These are phyloP conservation scores for Scaptodrosophila lebanonensis DNA, from an alignment of 1,140 invertebrate genomes.

Conservation along the genomic window DNA sequence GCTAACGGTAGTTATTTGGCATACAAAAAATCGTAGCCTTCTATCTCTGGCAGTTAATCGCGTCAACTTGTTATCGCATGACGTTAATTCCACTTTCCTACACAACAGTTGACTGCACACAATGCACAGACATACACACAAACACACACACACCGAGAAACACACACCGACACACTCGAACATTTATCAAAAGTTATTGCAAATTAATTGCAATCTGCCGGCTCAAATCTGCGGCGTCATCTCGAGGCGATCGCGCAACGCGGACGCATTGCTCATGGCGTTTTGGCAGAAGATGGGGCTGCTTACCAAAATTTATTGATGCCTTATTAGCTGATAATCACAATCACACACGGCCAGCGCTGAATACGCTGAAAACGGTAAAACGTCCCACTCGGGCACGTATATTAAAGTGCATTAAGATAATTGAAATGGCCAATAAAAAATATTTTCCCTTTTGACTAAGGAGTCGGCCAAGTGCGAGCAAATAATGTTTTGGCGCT, in stretches of 20 bases:
- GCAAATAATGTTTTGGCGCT: constrained; percentile 17
- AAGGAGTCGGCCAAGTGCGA: neutral
- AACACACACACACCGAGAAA: constrained; percentile 10
- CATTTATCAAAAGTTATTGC: constrained; percentile 75
- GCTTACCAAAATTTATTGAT: constrained; percentile 55
- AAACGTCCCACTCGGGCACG: constrained; percentile 46
- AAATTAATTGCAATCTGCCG: constrained; percentile 70
- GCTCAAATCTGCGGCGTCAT: constrained; percentile 46
- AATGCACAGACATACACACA: neutral
- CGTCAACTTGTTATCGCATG: constrained; percentile 65
- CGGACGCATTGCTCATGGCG: constrained; percentile 27
- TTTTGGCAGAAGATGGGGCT: constrained; percentile 26
- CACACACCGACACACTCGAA: constrained; percentile 34
- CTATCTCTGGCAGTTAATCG: constrained; percentile 60
- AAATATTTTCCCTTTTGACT: constrained; percentile 63
- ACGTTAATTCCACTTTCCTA: constrained; percentile 55
- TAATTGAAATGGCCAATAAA: constrained; percentile 77
- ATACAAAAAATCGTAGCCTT: neutral
- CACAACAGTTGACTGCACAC: too few relatives aligned
- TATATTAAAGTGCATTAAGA: constrained; percentile 75
- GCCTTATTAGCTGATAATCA: constrained; percentile 71
- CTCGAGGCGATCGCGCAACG: constrained; percentile 46
- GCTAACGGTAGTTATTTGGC: constrained; percentile 42
- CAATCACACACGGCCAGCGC: constrained; percentile 43
- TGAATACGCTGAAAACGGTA: constrained; percentile 49